A percentile compares a stretch with the other conserved stretches of the same genome.
These are phyloP conservation scores for Augochlorella aurata DNA, from an alignment of 2,888 invertebrate species.

Conservation along the genomic window DNA sequence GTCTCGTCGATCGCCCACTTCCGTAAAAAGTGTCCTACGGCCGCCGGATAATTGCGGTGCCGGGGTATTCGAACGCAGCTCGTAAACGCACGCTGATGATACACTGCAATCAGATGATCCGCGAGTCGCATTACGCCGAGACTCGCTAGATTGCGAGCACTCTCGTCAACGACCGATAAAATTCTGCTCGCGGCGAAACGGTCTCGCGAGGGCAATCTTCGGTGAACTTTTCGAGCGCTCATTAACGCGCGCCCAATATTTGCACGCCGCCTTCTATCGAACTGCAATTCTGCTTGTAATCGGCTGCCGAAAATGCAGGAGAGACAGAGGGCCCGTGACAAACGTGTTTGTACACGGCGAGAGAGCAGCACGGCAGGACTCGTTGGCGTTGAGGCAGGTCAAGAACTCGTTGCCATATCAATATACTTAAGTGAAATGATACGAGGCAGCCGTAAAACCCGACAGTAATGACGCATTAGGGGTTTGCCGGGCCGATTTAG, in stretches of 20 bases:
- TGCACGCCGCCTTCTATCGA: background rate
- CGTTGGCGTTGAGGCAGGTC: conserved; percentile 79
- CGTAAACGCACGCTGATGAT: conserved; percentile 12
- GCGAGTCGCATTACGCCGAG: background rate
- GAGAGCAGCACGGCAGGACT: conserved; percentile 48
- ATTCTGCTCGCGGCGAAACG: background rate
- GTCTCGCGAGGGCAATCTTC: background rate
- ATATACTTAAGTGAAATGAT: conserved; percentile 83
- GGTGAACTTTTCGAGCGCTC: too few species aligned
- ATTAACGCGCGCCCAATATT: background rate
- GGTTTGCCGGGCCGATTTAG: conserved; percentile 81
- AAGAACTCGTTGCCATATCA: conserved; percentile 82
- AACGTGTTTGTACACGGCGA: conserved; percentile 69
- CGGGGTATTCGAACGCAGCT: background rate
- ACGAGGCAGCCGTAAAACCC: conserved; percentile 81
- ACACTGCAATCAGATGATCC: background rate
- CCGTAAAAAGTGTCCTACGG: conserved; percentile 39
- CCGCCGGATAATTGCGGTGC: conserved; percentile 4
- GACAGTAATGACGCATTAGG: conserved; percentile 83
- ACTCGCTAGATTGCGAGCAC: background rate
- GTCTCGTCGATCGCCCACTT: conserved; percentile 34
- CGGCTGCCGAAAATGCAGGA: conserved; percentile 28
- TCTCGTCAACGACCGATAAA: background rate
- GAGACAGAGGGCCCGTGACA: conserved; percentile 41
- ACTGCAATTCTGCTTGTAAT: too few species aligned